Base-by-base conservation (phyloP, 37 sponge, comb jelly and placozoan genomes). In the Ephydatia muelleri region DNA sequence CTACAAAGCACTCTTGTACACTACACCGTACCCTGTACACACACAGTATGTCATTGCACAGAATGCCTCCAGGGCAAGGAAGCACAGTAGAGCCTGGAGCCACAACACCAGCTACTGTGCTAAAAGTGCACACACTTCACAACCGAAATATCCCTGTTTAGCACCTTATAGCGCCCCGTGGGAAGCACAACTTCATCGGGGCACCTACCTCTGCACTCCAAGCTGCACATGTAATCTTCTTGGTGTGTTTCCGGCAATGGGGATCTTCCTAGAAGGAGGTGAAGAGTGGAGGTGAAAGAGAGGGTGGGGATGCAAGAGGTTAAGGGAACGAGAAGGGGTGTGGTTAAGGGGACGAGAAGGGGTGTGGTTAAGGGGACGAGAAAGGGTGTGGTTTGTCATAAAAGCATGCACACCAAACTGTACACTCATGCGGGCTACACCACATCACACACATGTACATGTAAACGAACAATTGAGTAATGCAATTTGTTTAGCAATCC, bases 161-260 rank as follows among this genome's bases (percentile, higher is more conserved):
- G n/a, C n/a, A n/a, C n/a, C n/a, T n/a, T n/a, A n/a, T n/a, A n/a
- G n/a, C n/a, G n/a, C n/a, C n/a, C n/a, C n/a, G n/a, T n/a, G n/a
- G n/a, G n/a, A n/a, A 14, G 16, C 19, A 57, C 30, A n/a, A 71
- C 30, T 28, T 14, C 39, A 40, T 32, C 13, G 2, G n/a, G n/a
- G 6, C 9, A 73, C 25, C 28, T 31, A 92, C 95, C 81, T 94
- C 77, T 40, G 67, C 68, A 70, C 95, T 98, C 98, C 98, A 98
- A 23, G 93, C 89, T 66, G 94, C 98, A 88, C 94, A 94, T 0
- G 89, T 82, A 19, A 96, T 96, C 49, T 76, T 84, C 86, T 94
- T 98, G 26, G 91, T 88, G 91, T 98, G 99, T 74, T 98, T 98
- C 99, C 99, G n/a, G 96, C 70, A 48, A 98, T 86, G 0, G 95